Conservation (phyloP, 2,113 vertebrate genomes). For the Siniperca chuatsi region DNA sequence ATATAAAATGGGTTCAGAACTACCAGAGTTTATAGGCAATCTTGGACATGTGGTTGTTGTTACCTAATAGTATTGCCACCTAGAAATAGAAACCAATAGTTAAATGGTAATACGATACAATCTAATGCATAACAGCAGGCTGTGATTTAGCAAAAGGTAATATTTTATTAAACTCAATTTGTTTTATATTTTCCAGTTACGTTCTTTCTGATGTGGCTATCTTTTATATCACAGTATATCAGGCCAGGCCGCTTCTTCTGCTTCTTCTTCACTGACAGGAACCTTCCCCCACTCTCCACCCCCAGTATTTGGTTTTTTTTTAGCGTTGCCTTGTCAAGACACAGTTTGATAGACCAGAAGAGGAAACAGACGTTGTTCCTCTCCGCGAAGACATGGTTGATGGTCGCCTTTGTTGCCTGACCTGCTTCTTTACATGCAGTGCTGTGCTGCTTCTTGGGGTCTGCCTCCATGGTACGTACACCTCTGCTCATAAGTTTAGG, state of each 20-base stretch:
- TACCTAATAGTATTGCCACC: neutral
- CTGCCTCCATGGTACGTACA: neutral
- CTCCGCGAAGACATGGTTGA: constrained; percentile 28
- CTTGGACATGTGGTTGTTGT: neutral
- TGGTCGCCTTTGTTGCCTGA: neutral
- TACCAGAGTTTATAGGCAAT: neutral
- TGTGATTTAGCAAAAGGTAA: neutral
- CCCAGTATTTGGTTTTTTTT: accelerated
- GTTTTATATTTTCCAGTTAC: neutral
- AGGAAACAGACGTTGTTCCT: constrained; percentile 61
- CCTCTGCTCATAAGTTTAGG: accelerated
- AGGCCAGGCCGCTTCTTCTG: neutral
- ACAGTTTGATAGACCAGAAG: constrained; percentile 21
- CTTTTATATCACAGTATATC: neutral
- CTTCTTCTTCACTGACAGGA: neutral
- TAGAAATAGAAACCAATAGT: neutral
- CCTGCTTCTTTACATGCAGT: neutral
- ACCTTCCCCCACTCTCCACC: constrained; percentile 13
- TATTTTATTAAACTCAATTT: neutral
- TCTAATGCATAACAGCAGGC: neutral
- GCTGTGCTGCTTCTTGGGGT: constrained; percentile 11
- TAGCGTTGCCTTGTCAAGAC: neutral
- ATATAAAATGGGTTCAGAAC: neutral
- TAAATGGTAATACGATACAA: no score
- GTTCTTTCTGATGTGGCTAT: neutral